Conservation (phyloP, 2,888 invertebrate species). For the Parascotia fuliginaria region DNA sequence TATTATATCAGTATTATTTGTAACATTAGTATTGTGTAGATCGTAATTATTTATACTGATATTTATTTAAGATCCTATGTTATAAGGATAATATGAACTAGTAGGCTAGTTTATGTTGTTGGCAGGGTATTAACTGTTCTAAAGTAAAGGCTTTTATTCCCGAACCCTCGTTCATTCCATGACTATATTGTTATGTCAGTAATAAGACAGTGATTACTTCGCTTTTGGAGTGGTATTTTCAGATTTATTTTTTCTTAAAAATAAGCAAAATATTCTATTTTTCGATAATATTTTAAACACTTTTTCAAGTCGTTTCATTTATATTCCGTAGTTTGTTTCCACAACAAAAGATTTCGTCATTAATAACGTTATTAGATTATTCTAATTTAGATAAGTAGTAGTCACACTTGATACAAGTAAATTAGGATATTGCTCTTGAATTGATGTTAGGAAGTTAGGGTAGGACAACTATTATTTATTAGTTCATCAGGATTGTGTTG, state of each 20-base stretch:
- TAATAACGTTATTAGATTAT: neutral
- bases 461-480: neutral
- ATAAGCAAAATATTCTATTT: conserved; percentile 31
- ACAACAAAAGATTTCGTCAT: neutral
- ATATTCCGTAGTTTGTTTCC: neutral
- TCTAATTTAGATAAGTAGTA: neutral
- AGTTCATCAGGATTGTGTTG: neutral
- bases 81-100: neutral
- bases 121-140: conserved; percentile 1
- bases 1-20: conserved; percentile 30
- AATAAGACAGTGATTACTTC: neutral
- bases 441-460: neutral
- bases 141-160: neutral
- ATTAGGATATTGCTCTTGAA: neutral
- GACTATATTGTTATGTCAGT: neutral
- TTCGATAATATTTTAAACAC: conserved; percentile 23
- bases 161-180: neutral
- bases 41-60: neutral
- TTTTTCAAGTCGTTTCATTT: conserved; percentile 9
- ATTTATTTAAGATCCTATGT: conserved; percentile 6
- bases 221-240: neutral
- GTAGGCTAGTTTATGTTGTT: conserved; percentile 1
- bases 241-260: conserved; percentile 1
- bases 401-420: neutral
- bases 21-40: conserved; percentile 8